Base-by-base conservation (phyloP, 2,797 vertebrate genomes). In the Harpagifer antarcticus region DNA sequence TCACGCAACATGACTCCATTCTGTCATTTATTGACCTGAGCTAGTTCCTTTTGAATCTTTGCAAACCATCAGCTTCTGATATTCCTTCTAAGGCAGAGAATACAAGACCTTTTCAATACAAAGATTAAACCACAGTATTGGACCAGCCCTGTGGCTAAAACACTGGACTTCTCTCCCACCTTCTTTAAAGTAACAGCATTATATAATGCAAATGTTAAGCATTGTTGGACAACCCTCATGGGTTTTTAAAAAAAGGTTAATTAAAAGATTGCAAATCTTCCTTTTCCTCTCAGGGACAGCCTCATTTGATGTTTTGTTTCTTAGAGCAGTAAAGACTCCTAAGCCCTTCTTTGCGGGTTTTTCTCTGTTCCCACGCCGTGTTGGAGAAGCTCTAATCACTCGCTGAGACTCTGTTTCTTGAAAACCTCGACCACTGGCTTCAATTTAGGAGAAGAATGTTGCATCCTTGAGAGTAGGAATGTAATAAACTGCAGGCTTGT, bases 301-400 rank as follows among this genome's bases (percentile, higher is more conserved):
- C 66, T 83, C 73, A 48, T 85, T 88, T 78, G 68, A n/a, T 74
- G 69, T 85, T 85, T 86, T 87, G 59, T 88, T 89, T 80, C 77
- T 53, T 63, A 77, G 79, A 74, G 81, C 57, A 86, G 92, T 93
- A 89, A 93, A 91, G 79, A 92, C 63, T 75, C 81, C 79, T 86
- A 90, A 92, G 90, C 86, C 82, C 68, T 85, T 92, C 81, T 77
- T 89, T 90, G 88, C 86, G 85, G 87, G 90, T 86, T 72, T 27
- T 85, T 86, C 82, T 91, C 54, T 86, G 84, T 72, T 89, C 87
- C 89, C 83, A 90, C 89, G 64, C 89, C 72, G 65, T 56, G 77
- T 81, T 82, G 80, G 75, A 90, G 86, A 68, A 70, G 87, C 91
- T 86, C 62, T 92, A 88, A 91, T 94, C 90, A 83, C 79, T 77